phyloP scores from a whole-genome alignment of 35 echinoderm and acorn worm genomes.

The Stichopus chloronotus region DNA sequence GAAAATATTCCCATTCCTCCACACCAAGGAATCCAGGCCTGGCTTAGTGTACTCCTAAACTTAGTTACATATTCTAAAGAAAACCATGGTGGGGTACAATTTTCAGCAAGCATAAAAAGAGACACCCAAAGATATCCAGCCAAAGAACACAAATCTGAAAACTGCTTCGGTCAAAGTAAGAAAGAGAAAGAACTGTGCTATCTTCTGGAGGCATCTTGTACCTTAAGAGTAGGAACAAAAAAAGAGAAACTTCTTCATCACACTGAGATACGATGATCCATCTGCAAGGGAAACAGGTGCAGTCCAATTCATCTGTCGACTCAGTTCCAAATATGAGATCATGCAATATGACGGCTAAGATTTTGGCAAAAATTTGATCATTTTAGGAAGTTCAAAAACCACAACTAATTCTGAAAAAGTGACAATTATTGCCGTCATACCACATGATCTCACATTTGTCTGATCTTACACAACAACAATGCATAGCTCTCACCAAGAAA shows the following conservation, averaged over 20 bases:
- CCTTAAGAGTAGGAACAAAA: conserved; percentile 21
- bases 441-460: conserved; percentile 28
- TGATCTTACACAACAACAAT: not conserved
- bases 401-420: not conserved
- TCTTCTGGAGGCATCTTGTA: conserved; percentile 10
- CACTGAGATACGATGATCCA: not conserved
- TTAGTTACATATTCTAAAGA: conserved; percentile 21
- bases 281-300: not conserved
- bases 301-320: conserved; percentile 17
- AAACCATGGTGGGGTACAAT: not conserved
- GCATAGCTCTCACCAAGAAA: not conserved
- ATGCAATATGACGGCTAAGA: not conserved
- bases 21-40: not conserved
- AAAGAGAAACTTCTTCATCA: not conserved
- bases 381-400: not conserved
- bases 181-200: not conserved
- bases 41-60: conserved; percentile 19
- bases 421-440: not conserved
- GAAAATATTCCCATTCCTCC: conserved; percentile 5
- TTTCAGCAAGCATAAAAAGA: conserved; percentile 4
- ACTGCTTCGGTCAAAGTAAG: conserved; percentile 21
- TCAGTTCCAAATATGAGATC: conserved; percentile 20
- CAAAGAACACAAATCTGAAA: conserved; percentile 33
- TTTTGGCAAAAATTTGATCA: not conserved
- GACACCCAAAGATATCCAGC: not conserved